Base-by-base conservation (phyloP, 1,140 invertebrate genomes). In the Heliconius nattereri region DNA sequence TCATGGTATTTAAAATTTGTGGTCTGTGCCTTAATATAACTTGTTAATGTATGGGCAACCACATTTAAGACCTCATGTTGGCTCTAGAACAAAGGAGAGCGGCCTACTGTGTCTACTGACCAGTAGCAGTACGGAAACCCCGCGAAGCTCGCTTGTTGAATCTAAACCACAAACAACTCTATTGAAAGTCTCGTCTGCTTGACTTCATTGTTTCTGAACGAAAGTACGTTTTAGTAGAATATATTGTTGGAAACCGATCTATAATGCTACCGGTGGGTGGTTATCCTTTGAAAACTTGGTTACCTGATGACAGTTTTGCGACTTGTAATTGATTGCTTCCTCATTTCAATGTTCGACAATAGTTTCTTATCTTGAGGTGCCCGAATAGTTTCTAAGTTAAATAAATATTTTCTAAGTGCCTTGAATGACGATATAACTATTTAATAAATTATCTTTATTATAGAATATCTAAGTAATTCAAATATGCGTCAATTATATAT, bases 251-350 rank as follows among this genome's bases (percentile, higher is more conserved):
- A 83, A 87, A 92, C 91, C 91, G 88, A 89, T 91, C 89, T 91
- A 91, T 93, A 85, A 93, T 92, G 89, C 89, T 91, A 89, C 87
- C 89, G 88, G 87, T 93, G 88, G 92, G 90, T 90, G 91, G 91
- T 85, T 84, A 78, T 60, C 77, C 74, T 86, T 89, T 85, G 78
- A 86, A 75, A 76, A 73, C 78, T 80, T 57, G 78, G 75, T 78
- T 88, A 88, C 87, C 84, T 88, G 91, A 90, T 89, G 91, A 93
- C 91, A 92, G 90, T 88, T 89, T 89, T 89, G 87, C 86, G 79
- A 86, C 83, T 79, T 80, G 85, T 91, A 87, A 93, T 93, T 90
- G 88, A 93, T 92, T 81, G 86, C 88, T 92, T 91, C 89, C 89
- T 90, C 76, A 78, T 72, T 78, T 78, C 40, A 70, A 81, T 60